Evolutionary conservation across 2,797 vertebrate species (phyloP).

Genomic region (Oreortyx pictus): DNA sequence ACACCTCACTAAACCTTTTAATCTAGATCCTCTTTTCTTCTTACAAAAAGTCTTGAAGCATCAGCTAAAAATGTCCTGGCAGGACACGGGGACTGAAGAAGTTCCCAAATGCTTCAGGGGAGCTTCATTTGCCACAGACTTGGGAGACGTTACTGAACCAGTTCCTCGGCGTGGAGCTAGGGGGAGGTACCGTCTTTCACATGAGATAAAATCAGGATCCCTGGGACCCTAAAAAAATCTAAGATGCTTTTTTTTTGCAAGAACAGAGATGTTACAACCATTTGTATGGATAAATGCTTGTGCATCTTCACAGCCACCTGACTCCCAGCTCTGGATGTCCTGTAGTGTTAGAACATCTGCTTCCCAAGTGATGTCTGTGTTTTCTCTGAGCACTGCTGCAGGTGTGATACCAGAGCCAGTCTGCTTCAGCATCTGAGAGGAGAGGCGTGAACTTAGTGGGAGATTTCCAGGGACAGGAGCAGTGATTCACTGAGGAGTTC

Average conservation of each 20-base stretch:
- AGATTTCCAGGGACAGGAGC: not conserved
- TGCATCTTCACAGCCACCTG: not conserved
- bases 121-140: not conserved
- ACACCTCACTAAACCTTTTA: not conserved
- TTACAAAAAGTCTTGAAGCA: rapidly evolving
- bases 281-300: not conserved
- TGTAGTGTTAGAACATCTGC: not conserved
- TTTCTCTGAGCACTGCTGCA: not conserved
- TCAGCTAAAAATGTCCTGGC: not conserved
- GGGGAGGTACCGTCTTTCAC: constrained; percentile 28
- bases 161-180: constrained; percentile 41
- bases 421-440: not conserved
- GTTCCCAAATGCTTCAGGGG: not conserved
- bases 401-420: not conserved
- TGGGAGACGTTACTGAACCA: not conserved
- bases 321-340: rapidly evolving
- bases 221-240: not conserved
- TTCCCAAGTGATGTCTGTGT: not conserved
- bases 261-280: not conserved
- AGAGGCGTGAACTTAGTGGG: not conserved
- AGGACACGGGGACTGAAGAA: not conserved
- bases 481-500: not conserved
- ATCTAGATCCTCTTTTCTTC: not conserved
- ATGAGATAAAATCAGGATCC: not conserved
- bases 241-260: not conserved